Conservation (phyloP, 2,113 vertebrate genomes). For the Miniopterus natalensis region DNA sequence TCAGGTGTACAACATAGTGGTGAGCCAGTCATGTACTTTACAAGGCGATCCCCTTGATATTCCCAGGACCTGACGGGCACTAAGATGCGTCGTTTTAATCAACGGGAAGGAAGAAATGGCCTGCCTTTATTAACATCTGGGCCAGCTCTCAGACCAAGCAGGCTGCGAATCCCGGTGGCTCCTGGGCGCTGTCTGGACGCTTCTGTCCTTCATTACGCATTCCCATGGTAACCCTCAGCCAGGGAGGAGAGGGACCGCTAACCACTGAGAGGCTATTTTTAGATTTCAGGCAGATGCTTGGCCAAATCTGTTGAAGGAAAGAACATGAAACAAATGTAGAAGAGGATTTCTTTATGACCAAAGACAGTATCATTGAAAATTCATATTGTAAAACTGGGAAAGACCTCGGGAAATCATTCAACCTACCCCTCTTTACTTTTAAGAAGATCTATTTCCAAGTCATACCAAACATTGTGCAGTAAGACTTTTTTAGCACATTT, state of each 20-base stretch:
- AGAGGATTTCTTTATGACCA: not conserved
- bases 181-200: not conserved
- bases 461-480: not conserved
- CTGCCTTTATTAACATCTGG: not conserved
- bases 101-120: not conserved
- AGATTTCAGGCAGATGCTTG: constrained; percentile 76
- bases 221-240: constrained; percentile 77
- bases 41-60: not conserved
- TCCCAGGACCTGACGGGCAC: not conserved
- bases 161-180: not conserved
- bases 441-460: constrained; percentile 3
- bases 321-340: constrained; percentile 57
- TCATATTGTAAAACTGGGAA: constrained; percentile 54
- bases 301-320: constrained; percentile 65
- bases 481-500: not conserved
- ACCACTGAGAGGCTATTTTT: constrained; percentile 69
- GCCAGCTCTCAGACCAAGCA: not conserved
- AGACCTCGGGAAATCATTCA: not conserved
- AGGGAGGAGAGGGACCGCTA: constrained; percentile 50
- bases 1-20: not conserved
- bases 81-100: not conserved
- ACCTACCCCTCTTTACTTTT: not conserved
- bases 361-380: constrained; percentile 57
- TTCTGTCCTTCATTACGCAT: constrained; percentile 11
- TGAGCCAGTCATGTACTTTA: not conserved